phyloP scores from a whole-genome alignment of 2,113 vertebrate species.

The Neogale vison region DNA sequence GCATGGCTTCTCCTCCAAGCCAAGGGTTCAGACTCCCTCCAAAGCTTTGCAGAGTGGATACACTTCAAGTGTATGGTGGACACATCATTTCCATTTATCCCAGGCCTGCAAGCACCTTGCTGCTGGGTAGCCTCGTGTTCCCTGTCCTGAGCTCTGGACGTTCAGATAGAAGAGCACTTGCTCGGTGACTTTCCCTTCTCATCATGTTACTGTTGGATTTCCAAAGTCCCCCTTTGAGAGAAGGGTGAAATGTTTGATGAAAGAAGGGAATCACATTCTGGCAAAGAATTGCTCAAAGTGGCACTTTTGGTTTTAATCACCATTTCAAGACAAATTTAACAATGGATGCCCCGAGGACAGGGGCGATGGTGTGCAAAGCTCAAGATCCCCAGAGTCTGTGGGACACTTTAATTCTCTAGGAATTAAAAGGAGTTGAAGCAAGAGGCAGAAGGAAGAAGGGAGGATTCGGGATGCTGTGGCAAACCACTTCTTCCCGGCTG shows the following conservation, averaged over 20 bases:
- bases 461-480: accelerated
- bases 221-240: not conserved
- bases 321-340: not conserved
- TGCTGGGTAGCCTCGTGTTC: not conserved
- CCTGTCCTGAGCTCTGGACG: not conserved
- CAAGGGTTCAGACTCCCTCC: not conserved
- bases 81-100: not conserved
- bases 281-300: not conserved
- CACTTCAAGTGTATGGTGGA: not conserved
- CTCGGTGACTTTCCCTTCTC: not conserved
- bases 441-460: not conserved
- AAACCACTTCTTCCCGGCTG: not conserved
- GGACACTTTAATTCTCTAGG: not conserved
- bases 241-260: not conserved
- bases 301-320: not conserved
- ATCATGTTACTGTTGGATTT: not conserved
- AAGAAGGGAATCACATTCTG: not conserved
- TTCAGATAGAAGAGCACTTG: not conserved
- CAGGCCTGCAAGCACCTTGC: accelerated
- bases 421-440: not conserved
- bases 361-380: accelerated
- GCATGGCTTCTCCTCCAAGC: too few species aligned
- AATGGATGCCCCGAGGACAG: not conserved
- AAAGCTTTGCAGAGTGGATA: not conserved
- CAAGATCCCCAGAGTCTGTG: not conserved